Evolutionary conservation across 2,888 invertebrate species (phyloP), one percentile per base, ranked within the genome.

Genomic region (Trachelus stipa): DNA sequence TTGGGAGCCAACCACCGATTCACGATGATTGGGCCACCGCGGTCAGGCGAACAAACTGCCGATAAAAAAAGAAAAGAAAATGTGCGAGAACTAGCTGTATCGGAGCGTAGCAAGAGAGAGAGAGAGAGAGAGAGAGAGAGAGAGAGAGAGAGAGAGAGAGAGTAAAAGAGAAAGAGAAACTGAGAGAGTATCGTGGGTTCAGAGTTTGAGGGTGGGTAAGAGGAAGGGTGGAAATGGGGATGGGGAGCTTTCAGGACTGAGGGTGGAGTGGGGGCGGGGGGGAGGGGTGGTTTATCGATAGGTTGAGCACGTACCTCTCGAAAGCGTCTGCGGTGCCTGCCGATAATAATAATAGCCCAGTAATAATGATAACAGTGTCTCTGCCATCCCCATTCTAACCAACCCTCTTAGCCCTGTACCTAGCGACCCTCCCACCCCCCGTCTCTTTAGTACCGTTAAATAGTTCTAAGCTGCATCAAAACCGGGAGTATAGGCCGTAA

Each of bases 251-350:
- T 56, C 56, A 56, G 56, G 56, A 56, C 1, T 23, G 6, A 2
- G 35, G 35, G 12, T 3, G 0, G 37, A 12, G 15, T 23, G 6
- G 1, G 35, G 35, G 12, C 3, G 0, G 37, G 37, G 15, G 6
- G 6, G 75, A 76, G 77, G 78, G 79, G 79, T 81, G 81, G 82
- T 87, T 85, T 87, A 85, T 85, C 87, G 86, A 87, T 86, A 80
- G 81, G 82, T 83, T 82, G 82, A 86, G 81, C 79, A 75, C 80
- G 56, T 56, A 56, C 56, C 56, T 56, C 56, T 56, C 56, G 56
- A 56, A 56, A 56, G 56, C 56, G 56, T 56, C 56, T 56, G 56
- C 56, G 56, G 56, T 56, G 56, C 6, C 56, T 56, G 56, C 56
- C 56, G 23, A 56, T 56, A 56, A 56, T 56, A 56, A 56, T 56